Evolutionary conservation across 1,140 invertebrate species (phyloP), one percentile per base, ranked within the genome.

Genomic region (Drosophila miranda): DNA sequence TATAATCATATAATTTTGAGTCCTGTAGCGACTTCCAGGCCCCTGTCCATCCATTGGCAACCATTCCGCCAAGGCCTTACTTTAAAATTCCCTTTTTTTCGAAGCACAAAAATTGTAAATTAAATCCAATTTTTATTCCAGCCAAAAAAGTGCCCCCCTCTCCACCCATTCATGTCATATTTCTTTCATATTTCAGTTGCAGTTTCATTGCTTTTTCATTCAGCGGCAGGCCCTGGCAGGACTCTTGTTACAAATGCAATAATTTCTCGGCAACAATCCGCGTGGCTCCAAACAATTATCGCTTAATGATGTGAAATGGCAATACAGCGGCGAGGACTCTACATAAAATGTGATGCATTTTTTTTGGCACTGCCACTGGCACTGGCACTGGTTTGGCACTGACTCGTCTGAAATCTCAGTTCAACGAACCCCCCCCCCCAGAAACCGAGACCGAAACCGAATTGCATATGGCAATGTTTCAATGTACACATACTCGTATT

Each of bases 231-330:
- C 23, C 0, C 3, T 5, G 23, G 23, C 23, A 26, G 23, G 50
- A 45, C 49, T 60, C 44, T 54, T 53, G 46, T 54, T 41, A 26
- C 57, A 69, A 70, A 28, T 58, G 67, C 66, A 72, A 77, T 80
- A 61, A 55, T 58, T 78, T 57, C 44, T 30, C 49, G 1, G 67
- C 51, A 50, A 19, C n/a, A 60, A 70, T 30, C 42, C 26, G 38
- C 28, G 34, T 26, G 23, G 23, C 46, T 62, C 57, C 59, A 76
- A 77, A 87, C 77, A 84, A 86, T 84, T 86, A 86, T 86, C 82
- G 81, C 77, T 81, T 86, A 87, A 86, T 86, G 82, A 87, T 87
- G 82, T 75, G 82, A 64, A 81, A 67, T 68, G 72, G 60, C 23
- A 23, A 23, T 62, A 46, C 19, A 57, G 23, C 50, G 14, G 42